Percentiles rank a stretch among this genome's conserved stretches.
Conservation (phyloP, 2,888 invertebrate genomes). For the Ethmia dodecea region DNA sequence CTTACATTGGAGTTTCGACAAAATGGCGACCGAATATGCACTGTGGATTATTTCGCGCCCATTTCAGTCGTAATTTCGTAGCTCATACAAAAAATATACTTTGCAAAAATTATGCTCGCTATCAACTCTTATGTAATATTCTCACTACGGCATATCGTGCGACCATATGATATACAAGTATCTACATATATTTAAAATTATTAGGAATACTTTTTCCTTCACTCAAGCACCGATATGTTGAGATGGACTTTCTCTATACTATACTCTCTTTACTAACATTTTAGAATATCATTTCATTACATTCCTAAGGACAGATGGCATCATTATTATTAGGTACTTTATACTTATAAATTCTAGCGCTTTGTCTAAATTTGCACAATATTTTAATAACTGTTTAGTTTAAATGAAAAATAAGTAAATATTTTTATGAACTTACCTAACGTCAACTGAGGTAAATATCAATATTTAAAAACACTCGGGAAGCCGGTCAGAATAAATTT, state of each 20-base stretch:
- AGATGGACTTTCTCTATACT: constrained; percentile 62
- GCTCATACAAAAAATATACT: constrained; percentile 7
- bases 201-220: constrained; percentile 56
- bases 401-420: too few species aligned
- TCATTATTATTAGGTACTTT: constrained; percentile 30
- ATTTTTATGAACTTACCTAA: too few species aligned
- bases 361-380: too few species aligned
- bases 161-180: constrained; percentile 28
- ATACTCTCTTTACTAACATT: constrained; percentile 30
- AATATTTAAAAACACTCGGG: too few species aligned
- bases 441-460: too few species aligned
- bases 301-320: constrained; percentile 58
- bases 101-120: constrained; percentile 23
- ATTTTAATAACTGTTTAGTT: too few species aligned
- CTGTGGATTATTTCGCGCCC: too few species aligned
- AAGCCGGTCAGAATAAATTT: too few species aligned
- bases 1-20: too few species aligned
- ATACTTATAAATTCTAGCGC: too few species aligned
- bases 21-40: too few species aligned
- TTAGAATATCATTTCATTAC: constrained; percentile 62
- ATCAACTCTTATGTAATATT: constrained; percentile 22
- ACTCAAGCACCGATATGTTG: constrained; percentile 74
- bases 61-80: too few species aligned
- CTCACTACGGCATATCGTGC: constrained; percentile 42
- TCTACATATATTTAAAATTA: constrained; percentile 41